Evolutionary conservation across 1,140 invertebrate species (phyloP), one percentile per base, ranked within the genome.

Genomic region (Cotesia vestalis): DNA sequence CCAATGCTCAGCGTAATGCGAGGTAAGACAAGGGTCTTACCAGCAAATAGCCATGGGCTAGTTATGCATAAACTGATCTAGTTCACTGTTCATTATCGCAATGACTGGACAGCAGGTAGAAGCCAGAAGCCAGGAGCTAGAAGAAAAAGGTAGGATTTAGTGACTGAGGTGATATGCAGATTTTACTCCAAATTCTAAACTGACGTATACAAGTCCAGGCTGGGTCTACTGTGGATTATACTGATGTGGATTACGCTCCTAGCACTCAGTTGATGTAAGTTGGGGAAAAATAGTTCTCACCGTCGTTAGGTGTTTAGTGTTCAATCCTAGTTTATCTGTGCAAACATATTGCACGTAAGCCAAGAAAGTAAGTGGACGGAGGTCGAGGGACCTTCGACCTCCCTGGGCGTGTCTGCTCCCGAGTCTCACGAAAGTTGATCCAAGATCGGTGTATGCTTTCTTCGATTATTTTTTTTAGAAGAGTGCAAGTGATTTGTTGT

Each of bases 241-340:
- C 53, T 46, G 38, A 40, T 40, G 40, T 46, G 40, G 40, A 46
- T 46, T 46, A 46, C 40, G 40, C 40, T 46, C 5, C 5, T 2
- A 6, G 40, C 40, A 46, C 40, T 46, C 40, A 9, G 53, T 5
- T 55, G 53, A 55, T 55, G 12, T n/a, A 51, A n/a, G 4, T 5
- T 55, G 12, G 57, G 17, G 57, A 27, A 59, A 59, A 59, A 59
- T 55, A 59, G 46, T 53, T 55, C 46, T 52, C 66, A 52, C 27
- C 27, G 27, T 27, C 27, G 27, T 27, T 27, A 27, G 27, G 27
- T 27, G 27, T 27, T 27, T 27, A 27, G 1, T 27, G 27, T 27
- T 27, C 53, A 67, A 55, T 51, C 66, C 4, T 55, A 1, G 12
- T 51, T 67, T 17, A 67, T 35, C 66, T 67, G 66, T 53, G 66